Evolutionary conservation across 2,113 vertebrate species (phyloP), one percentile per base, ranked within the genome.

Genomic region (Phalacrocorax aristotelis): DNA sequence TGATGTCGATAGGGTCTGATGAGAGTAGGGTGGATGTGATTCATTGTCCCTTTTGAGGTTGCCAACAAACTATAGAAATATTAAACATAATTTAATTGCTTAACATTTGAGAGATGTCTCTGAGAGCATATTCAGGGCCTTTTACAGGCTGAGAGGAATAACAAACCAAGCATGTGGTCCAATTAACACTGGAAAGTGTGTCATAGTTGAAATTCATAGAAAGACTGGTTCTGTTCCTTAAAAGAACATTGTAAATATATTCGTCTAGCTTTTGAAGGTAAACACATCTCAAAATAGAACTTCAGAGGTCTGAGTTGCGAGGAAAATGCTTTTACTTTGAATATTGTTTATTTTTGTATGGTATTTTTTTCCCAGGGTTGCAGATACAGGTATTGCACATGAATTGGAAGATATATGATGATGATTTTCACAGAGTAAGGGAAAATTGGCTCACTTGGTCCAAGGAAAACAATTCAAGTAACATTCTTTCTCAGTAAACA

Each of bases 61-160:
- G 32, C 27, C 62, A 91, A 94, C 9, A 75, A 94, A 95, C 40
- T 94, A 29, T 77, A 75, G 75, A 93, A 84, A 48, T 82, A 76
- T 60, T 89, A 85, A 86, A 30, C 58, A 44, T 21, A 66, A 69
- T 82, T 96, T 92, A 93, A 87, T 94, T 80, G 70, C 68, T 71
- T 74, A 95, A n/a, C 38, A 40, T 76, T 89, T 96, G 42, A 93
- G 80, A 93, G 27, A 30, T 79, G 26, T 87, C 49, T 91, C 25
- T 62, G 60, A 78, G 11, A 90, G n/a, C 27, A 55, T 32, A 34
- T 92, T 80, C 68, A 69, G 54, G 18, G 16, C 55, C 44, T 75
- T 55, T 84, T 95, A 32, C 54, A 87, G 40, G 26, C 77, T 55
- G 69, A 87, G 36, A 90, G 54, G 61, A 83, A 16, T 57, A 86